These are phyloP conservation scores for Prosopocoilus inquinatus DNA, from an alignment of 2,888 invertebrate genomes.

Conservation along the genomic window DNA sequence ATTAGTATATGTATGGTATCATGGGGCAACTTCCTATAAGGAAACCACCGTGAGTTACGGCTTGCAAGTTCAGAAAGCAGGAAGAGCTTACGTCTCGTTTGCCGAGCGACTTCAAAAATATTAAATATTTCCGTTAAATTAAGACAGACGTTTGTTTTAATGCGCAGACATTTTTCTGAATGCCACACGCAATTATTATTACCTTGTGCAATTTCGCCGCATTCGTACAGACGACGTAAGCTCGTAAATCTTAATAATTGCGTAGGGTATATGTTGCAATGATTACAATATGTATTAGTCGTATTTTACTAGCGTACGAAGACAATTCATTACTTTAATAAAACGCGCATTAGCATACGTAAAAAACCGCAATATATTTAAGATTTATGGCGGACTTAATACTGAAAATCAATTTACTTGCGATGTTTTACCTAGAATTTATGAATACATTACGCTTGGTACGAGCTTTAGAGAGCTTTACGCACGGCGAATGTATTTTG, in stretches of 20 bases:
- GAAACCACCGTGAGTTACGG: slow-evolving; percentile 6
- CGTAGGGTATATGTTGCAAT: slow-evolving; percentile 17
- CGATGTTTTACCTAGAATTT: too few species aligned
- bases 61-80: slow-evolving; percentile 6
- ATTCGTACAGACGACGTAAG: slow-evolving; percentile 19
- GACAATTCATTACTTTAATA: slow-evolving; percentile 22
- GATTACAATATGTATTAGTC: slow-evolving; percentile 25
- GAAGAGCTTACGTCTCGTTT: too few species aligned
- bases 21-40: slow-evolving; percentile 8
- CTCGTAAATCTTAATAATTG: slow-evolving; percentile 24
- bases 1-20: slow-evolving; percentile 21
- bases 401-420: slow-evolving; percentile 19
- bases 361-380: slow-evolving; percentile 13
- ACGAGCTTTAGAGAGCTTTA: background rate
- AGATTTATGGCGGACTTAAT: slow-evolving; percentile 19
- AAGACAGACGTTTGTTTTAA: slow-evolving; percentile 3
- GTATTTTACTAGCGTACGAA: slow-evolving; percentile 16
- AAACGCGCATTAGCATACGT: slow-evolving; percentile 22
- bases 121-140: slow-evolving; percentile 2
- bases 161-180: background rate
- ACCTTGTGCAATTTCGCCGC: background rate
- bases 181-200: background rate
- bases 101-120: slow-evolving; percentile 3
- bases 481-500: too few species aligned
- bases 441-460: background rate